Conservation (phyloP, 2,113 vertebrate genomes). For the Scomber scombrus region DNA sequence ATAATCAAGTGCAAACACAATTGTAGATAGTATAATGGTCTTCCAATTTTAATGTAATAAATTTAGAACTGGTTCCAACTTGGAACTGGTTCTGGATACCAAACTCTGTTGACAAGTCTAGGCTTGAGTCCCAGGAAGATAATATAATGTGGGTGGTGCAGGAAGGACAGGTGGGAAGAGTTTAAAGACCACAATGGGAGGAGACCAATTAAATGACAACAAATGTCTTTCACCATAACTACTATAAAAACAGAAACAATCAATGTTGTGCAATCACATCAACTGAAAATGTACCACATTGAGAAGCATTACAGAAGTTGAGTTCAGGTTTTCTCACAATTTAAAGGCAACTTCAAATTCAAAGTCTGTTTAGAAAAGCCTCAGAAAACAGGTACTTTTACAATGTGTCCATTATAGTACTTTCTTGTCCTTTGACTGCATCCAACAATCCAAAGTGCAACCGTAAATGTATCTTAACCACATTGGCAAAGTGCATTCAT, state of each 20-base stretch:
- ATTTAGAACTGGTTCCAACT: not conserved
- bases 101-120: slow-evolving; percentile 11
- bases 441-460: too few species aligned
- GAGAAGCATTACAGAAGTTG: too few species aligned
- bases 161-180: not conserved
- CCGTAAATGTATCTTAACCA: too few species aligned
- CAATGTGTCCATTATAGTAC: too few species aligned
- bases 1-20: too few species aligned
- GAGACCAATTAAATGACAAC: slow-evolving; percentile 9
- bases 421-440: too few species aligned
- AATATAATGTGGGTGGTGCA: slow-evolving; percentile 6
- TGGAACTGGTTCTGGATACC: not conserved
- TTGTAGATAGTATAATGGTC: too few species aligned
- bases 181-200: slow-evolving; percentile 1
- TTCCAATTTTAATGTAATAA: too few species aligned
- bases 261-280: not conserved
- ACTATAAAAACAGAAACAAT: slow-evolving; percentile 14
- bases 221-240: slow-evolving; percentile 10
- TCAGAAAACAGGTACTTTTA: too few species aligned
- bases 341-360: too few species aligned
- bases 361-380: too few species aligned
- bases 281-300: not conserved
- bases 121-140: not conserved
- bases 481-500: not conserved
- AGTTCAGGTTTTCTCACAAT: too few species aligned